Evolutionary conservation across 2,113 vertebrate genomes (phyloP), one percentile per base, ranked within the genome.

Genomic region (Paralichthys olivaceus): DNA sequence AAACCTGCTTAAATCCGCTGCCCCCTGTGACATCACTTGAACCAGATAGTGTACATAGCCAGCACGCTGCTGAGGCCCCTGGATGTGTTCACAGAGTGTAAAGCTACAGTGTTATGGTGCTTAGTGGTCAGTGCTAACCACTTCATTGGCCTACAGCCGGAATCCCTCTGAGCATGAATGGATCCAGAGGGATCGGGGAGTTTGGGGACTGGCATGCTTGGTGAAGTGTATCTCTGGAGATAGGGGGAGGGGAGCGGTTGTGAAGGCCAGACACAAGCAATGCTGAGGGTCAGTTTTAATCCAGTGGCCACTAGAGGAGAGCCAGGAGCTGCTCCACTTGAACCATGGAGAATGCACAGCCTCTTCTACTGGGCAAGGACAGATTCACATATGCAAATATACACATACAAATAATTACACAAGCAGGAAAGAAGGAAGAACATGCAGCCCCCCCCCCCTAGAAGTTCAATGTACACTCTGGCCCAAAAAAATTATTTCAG

Each of bases 1-100:
- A 96, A 96, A 94, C 95, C 94, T 60, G 87, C 89, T 93, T 94
- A 91, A 93, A 87, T 87, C 91, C 87, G 72, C 80, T 84, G 81
- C 75, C 84, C 87, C 86, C 81, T 81, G 79, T 92, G 90, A 93
- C 93, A 92, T 93, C 89, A 93, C 85, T 81, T 81, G 70, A 89
- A 79, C 84, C 81, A 85, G 75, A 89, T 83, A 85, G 74, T 77
- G 63, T 59, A 85, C 72, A 88, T 58, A 84, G 80, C 54, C 65
- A 69, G 69, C 79, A 76, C 13, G 47, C 55, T 70, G 62, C 83
- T 19, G 65, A 72, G 75, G 84, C 72, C 87, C 61, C 74, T 54
- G 61, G 58, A 79, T 77, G 75, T 69, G 64, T 80, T 84, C 67
- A 71, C 2, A 0, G 55, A 77, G 75, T 67, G 77, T 70, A 65